These are phyloP conservation scores for Liposcelis brunnea DNA, from an alignment of 2,888 invertebrate genomes.

Conservation along the genomic window DNA sequence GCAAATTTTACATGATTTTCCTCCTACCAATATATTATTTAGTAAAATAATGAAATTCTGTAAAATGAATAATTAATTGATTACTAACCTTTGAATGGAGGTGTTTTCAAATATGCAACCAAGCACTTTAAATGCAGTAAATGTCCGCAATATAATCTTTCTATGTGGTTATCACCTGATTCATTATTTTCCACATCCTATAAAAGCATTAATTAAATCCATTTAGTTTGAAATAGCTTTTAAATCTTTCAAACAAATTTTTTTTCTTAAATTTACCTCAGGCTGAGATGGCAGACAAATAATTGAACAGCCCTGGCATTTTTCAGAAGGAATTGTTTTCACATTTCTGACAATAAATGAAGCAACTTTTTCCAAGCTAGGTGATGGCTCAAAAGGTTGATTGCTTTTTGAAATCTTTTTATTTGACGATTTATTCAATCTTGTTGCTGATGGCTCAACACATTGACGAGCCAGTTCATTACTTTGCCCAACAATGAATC, in stretches of 20 bases:
- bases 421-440: not conserved
- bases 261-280: constrained; percentile 21
- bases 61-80: not conserved
- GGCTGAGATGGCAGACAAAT: constrained; percentile 41
- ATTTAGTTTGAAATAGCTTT: constrained; percentile 4
- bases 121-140: constrained; percentile 52
- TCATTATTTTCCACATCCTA: constrained; percentile 38
- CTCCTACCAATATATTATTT: constrained; percentile 31
- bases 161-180: constrained; percentile 38
- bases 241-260: not conserved
- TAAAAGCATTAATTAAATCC: constrained; percentile 16
- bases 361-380: constrained; percentile 40
- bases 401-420: constrained; percentile 28
- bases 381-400: constrained; percentile 39
- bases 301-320: constrained; percentile 44
- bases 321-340: constrained; percentile 39
- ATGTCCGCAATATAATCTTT: constrained; percentile 55
- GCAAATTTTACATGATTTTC: constrained; percentile 49
- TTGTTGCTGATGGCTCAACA: constrained; percentile 39
- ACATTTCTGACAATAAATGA: constrained; percentile 44
- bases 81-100: constrained; percentile 44
- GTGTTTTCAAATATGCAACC: constrained; percentile 46
- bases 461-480: constrained; percentile 49
- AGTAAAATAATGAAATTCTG: not conserved
- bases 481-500: constrained; percentile 44